phyloP scores from a whole-genome alignment of 1,140 invertebrate species.

The Cepaea nemoralis region DNA sequence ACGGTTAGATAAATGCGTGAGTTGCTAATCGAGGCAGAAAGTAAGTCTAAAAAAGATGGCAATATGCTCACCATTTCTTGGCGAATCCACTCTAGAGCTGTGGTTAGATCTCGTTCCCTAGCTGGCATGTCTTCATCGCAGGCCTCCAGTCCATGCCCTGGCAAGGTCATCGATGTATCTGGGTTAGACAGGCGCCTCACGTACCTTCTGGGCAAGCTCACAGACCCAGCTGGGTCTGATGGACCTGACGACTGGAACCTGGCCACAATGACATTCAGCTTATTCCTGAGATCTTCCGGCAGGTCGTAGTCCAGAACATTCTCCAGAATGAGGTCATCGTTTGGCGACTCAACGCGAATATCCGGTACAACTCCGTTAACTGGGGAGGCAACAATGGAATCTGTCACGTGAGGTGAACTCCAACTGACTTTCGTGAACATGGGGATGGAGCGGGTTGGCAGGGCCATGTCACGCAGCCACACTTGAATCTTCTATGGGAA shows the following conservation, averaged over 20 bases:
- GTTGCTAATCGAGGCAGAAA: no score
- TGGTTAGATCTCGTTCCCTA: slow-evolving; percentile 55
- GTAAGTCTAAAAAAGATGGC: no score
- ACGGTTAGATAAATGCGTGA: no score
- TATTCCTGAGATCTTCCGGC: not conserved
- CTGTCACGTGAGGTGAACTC: not conserved
- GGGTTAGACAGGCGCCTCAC: not conserved
- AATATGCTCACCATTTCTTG: slow-evolving; percentile 59
- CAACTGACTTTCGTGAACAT: not conserved
- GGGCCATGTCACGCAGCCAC: not conserved
- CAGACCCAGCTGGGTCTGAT: not conserved
- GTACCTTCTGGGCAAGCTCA: not conserved
- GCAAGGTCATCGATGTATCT: not conserved
- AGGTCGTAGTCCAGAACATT: not conserved
- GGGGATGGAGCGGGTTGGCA: not conserved
- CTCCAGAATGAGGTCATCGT: not conserved
- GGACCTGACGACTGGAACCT: no score
- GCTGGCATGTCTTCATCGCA: slow-evolving; percentile 20
- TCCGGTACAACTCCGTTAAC: not conserved
- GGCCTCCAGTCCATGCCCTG: not conserved
- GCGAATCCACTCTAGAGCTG: slow-evolving; percentile 59
- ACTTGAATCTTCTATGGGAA: not conserved
- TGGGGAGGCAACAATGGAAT: not conserved
- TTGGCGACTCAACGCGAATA: not conserved
- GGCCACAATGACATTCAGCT: not conserved